Evolutionary conservation across 2,113 vertebrate species (phyloP).

Genomic region (Calyptommatus sinebrachiatus): DNA sequence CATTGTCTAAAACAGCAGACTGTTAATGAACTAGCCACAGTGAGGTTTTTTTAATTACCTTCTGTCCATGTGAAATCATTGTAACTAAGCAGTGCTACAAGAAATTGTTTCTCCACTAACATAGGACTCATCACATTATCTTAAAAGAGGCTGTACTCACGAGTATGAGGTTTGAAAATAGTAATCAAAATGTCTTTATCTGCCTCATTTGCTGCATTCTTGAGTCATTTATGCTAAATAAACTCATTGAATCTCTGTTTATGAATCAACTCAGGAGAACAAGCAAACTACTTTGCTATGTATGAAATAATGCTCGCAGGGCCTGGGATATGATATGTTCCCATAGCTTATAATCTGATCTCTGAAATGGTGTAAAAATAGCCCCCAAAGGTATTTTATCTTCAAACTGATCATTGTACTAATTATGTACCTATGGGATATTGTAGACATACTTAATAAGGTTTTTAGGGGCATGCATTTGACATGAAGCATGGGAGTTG

Average conservation of each 20-base stretch:
- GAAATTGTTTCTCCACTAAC: slow-evolving; percentile 1
- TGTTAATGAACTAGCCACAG: slow-evolving; percentile 5
- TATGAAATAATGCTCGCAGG: background rate
- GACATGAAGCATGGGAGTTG: background rate
- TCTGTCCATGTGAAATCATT: background rate
- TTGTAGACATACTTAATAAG: background rate
- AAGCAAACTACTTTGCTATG: background rate
- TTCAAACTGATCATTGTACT: background rate
- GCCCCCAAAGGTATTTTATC: background rate
- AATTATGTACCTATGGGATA: background rate
- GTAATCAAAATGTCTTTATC: slow-evolving; percentile 21
- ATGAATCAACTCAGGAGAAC: slow-evolving; percentile 4
- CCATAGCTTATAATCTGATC: background rate
- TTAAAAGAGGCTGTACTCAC: background rate
- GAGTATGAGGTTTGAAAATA: background rate
- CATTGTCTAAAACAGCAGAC: background rate
- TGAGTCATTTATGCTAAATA: slow-evolving; percentile 19
- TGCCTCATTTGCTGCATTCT: slow-evolving; percentile 12
- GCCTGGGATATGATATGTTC: background rate
- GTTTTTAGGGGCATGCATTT: background rate
- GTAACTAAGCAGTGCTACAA: background rate
- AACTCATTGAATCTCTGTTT: slow-evolving; percentile 16
- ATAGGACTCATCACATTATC: background rate
- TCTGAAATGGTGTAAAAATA: background rate
- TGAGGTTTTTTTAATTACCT: background rate